Percentiles rank a stretch among this genome's conserved stretches.
phyloP scores from a whole-genome alignment of 2,888 invertebrate genomes.

The Limnephilus rhombicus region DNA sequence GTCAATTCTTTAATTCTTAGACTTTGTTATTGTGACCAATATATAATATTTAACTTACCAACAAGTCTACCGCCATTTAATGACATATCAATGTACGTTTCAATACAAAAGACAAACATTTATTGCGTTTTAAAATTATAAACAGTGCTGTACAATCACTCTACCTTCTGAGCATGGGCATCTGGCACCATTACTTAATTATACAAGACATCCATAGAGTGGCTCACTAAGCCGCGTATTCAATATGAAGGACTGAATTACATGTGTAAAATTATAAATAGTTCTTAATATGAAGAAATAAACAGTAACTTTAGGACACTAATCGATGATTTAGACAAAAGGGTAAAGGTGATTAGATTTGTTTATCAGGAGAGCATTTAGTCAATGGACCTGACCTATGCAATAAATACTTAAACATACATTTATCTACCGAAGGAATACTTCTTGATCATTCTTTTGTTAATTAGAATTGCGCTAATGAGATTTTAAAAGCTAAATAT shows the following conservation, averaged over 20 bases:
- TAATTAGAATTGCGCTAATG: conserved; percentile 45
- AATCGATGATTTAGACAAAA: conserved; percentile 1
- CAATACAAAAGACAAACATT: conserved; percentile 34
- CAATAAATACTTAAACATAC: conserved; percentile 17
- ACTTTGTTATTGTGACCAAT: neutral
- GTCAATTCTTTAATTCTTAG: neutral
- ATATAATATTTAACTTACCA: neutral
- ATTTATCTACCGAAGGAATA: conserved; percentile 26
- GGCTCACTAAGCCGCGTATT: neutral
- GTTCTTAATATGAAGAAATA: neutral
- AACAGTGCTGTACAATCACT: neutral
- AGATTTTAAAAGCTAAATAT: conserved; percentile 43
- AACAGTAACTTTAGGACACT: neutral
- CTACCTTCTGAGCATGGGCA: neutral
- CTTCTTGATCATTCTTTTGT: conserved; percentile 35
- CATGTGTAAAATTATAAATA: neutral
- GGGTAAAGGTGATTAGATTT: neutral
- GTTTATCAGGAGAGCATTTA: neutral
- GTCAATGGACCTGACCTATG: neutral
- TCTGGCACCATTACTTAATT: neutral
- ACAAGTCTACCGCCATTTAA: neutral
- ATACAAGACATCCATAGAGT: neutral
- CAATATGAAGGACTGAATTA: neutral
- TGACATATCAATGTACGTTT: conserved; percentile 22
- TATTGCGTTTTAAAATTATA: conserved; percentile 42